These are phyloP conservation scores for Pseudois nayaur DNA, from an alignment of 2,113 vertebrate genomes.

Conservation along the genomic window DNA sequence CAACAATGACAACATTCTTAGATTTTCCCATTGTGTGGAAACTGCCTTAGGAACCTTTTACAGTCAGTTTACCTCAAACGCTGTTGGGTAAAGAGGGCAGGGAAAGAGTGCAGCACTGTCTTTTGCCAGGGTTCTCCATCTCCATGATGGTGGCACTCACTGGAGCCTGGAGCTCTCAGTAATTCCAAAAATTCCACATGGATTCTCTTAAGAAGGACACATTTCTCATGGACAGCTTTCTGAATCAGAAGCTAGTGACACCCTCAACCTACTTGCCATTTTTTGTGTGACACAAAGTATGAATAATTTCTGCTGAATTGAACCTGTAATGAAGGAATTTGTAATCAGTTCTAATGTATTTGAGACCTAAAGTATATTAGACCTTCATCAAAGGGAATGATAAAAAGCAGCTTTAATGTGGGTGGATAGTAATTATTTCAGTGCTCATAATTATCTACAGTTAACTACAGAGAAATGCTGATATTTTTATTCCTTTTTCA, in stretches of 20 bases:
- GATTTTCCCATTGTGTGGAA: conserved; percentile 9
- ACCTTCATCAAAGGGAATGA: conserved; percentile 78
- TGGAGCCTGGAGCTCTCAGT: not conserved
- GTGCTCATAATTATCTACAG: conserved; percentile 74
- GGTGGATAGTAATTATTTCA: conserved; percentile 76
- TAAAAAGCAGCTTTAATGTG: conserved; percentile 76
- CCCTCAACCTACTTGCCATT: conserved; percentile 45
- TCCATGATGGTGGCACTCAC: not conserved
- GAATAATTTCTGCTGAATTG: conserved; percentile 73
- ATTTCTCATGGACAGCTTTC: conserved; percentile 59
- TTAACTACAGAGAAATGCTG: conserved; percentile 63
- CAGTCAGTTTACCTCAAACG: not conserved
- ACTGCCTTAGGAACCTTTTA: not conserved
- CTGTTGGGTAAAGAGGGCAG: not conserved
- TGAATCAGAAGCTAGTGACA: conserved; percentile 60
- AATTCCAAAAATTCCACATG: conserved; percentile 19
- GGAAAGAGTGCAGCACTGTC: not conserved
- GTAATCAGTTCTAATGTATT: conserved; percentile 80
- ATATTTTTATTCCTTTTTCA: conserved; percentile 31
- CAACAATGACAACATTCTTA: not conserved
- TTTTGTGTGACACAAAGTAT: conserved; percentile 60
- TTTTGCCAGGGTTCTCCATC: not conserved
- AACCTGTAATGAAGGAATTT: conserved; percentile 75
- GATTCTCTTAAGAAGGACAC: not conserved
- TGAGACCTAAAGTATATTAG: conserved; percentile 77